These are phyloP conservation scores for Halocynthia aurantium DNA, from an alignment of 23 tunicate species.

Conservation along the genomic window DNA sequence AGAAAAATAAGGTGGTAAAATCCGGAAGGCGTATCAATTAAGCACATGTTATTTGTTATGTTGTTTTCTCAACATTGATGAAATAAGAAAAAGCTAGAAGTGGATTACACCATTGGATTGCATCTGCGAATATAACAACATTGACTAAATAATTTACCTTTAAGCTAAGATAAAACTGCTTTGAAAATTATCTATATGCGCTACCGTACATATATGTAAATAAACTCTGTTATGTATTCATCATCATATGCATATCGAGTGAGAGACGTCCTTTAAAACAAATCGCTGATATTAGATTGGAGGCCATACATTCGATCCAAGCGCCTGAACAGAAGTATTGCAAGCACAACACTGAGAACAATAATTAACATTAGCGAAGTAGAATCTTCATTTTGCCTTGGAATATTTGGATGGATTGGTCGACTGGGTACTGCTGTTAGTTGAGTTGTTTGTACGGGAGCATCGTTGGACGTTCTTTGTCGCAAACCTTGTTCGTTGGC, in stretches of 20 bases:
- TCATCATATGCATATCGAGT: not conserved
- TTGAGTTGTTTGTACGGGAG: not conserved
- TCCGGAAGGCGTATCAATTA: no score
- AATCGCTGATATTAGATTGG: constrained; percentile 6
- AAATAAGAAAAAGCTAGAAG: no score
- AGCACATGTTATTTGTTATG: no score
- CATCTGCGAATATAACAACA: no score
- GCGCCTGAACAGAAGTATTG: constrained; percentile 55
- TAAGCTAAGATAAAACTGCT: no score
- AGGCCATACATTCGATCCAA: constrained; percentile 37
- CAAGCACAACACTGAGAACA: constrained; percentile 59
- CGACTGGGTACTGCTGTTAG: constrained; percentile 4
- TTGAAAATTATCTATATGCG: no score
- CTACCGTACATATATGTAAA: no score
- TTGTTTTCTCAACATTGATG: no score
- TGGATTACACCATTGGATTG: no score
- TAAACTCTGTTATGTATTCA: no score
- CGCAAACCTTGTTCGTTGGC: constrained; percentile 13
- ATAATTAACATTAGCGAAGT: constrained; percentile 63
- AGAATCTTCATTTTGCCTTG: constrained; percentile 16
- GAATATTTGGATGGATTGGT: constrained; percentile 4
- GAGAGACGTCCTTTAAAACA: constrained; percentile 2
- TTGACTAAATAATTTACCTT: no score
- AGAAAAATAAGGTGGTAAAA: no score
- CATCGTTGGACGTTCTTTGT: not conserved